Base-by-base conservation (phyloP, 2,113 vertebrate genomes). In the Murina feae region DNA sequence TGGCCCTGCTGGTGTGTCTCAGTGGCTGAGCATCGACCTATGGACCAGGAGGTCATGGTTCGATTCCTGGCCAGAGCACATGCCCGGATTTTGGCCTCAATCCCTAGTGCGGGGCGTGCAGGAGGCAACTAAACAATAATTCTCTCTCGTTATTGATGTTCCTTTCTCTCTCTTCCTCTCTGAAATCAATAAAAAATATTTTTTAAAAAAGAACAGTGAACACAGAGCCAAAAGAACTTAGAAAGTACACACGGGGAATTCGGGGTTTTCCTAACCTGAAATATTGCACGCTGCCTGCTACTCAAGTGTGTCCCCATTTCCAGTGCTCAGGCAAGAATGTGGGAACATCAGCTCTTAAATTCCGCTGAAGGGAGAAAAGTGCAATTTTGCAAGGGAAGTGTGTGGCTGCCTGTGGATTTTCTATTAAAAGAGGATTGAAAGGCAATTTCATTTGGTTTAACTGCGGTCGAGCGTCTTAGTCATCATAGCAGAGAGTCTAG, bases 361-460 rank as follows among this genome's bases (percentile, higher is more conserved):
- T 90, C 84, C 39, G 44, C 68, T 68, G 39, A 94, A 66, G 51
- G 51, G 72, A 53, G 69, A 71, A 44, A 84, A 21, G 11, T 49
- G 20, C 88, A 30, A 79, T 80, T 95, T 94, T 94, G 72, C 51
- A 44, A 13, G 93, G 42, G 71, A 71, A 91, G 44, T 25, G 49
- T 25, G 32, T n/a, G 65, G 53, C 90, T 66, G 94, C 89, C 86
- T 44, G 74, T 84, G 66, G 58, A 17, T 96, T 96, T 94, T 80
- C 90, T 80, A 93, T 97, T 89, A 96, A 90, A 92, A 89, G 37
- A 90, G 79, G 2, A 93, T 66, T n/a, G 42, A 94, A 95, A 94
- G 58, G 21, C 80, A 94, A 81, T 93, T 93, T 83, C 63, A 89
- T 51, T 75, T 83, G 18, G 55, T 75, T 89, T 89, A 90, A 89